These are phyloP conservation scores for Melanostoma mellinum DNA, from an alignment of 2,888 invertebrate genomes.

Conservation along the genomic window DNA sequence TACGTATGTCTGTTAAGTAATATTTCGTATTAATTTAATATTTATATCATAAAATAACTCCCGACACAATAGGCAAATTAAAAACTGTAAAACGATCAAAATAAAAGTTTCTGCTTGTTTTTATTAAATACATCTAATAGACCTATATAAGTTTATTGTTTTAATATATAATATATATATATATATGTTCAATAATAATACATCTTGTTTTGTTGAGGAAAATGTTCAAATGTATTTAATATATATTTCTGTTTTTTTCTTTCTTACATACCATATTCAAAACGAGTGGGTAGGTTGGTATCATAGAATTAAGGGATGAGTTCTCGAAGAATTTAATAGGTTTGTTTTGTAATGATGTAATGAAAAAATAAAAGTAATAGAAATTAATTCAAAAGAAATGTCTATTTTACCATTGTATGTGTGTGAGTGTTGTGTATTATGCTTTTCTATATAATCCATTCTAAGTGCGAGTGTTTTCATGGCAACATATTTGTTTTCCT, in stretches of 20 bases:
- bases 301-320: slow-evolving; percentile 60
- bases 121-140: slow-evolving; percentile 52
- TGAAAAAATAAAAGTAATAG: background rate
- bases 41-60: slow-evolving; percentile 55
- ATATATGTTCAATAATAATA: slow-evolving; percentile 71
- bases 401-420: slow-evolving; percentile 35
- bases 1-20: slow-evolving; percentile 67
- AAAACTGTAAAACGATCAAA: slow-evolving; percentile 18
- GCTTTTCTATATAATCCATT: slow-evolving; percentile 55
- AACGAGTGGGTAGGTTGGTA: slow-evolving; percentile 39
- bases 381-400: background rate
- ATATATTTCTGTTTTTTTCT: slow-evolving; percentile 10
- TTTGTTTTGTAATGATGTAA: slow-evolving; percentile 21
- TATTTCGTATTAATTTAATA: slow-evolving; percentile 74
- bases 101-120: background rate
- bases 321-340: slow-evolving; percentile 40
- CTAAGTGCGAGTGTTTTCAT: slow-evolving; percentile 52
- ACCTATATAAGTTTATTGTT: slow-evolving; percentile 26
- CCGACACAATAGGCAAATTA: slow-evolving; percentile 51
- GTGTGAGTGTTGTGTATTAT: slow-evolving; percentile 49
- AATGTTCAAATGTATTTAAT: too few species aligned
- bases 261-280: slow-evolving; percentile 41
- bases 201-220: slow-evolving; percentile 39
- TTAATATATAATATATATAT: slow-evolving; percentile 46
- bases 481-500: slow-evolving; percentile 31